Conservation (phyloP, 2,888 invertebrate species). For the Agrotis ipsilon region DNA sequence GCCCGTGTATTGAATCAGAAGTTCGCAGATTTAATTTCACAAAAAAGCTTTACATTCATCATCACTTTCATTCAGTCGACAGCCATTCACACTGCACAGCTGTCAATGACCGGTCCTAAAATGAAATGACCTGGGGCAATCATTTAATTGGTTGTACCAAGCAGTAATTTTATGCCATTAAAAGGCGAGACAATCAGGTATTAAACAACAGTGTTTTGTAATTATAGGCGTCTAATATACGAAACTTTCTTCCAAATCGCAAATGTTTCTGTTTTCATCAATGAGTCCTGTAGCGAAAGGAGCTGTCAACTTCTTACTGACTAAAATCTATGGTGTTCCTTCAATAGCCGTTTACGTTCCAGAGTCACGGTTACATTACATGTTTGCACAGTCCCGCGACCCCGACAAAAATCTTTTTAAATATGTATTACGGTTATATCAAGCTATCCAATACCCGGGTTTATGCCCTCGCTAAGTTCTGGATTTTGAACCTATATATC, state of each 20-base stretch:
- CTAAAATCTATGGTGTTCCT: no score
- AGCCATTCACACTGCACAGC: not conserved
- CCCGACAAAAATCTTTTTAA: no score
- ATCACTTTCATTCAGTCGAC: not conserved
- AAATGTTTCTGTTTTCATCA: no score
- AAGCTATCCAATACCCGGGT: not conserved
- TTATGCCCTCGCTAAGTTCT: no score
- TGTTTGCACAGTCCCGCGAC: no score
- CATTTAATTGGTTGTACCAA: not conserved
- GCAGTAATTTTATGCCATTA: not conserved
- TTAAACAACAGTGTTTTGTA: not conserved
- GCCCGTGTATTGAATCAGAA: no score
- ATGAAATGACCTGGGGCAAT: not conserved
- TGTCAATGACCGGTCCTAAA: not conserved
- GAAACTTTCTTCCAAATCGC: slow-evolving; percentile 6
- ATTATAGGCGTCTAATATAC: not conserved
- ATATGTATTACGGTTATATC: not conserved
- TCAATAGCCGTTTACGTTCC: no score
- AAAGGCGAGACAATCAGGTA: not conserved
- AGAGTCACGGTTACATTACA: no score
- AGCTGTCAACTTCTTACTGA: no score
- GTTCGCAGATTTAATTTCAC: no score
- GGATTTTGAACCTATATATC: slow-evolving; percentile 22
- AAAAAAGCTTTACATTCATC: no score
- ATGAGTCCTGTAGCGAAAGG: no score